Conservation (phyloP, 1,140 invertebrate species). For the Drosophila miranda region DNA sequence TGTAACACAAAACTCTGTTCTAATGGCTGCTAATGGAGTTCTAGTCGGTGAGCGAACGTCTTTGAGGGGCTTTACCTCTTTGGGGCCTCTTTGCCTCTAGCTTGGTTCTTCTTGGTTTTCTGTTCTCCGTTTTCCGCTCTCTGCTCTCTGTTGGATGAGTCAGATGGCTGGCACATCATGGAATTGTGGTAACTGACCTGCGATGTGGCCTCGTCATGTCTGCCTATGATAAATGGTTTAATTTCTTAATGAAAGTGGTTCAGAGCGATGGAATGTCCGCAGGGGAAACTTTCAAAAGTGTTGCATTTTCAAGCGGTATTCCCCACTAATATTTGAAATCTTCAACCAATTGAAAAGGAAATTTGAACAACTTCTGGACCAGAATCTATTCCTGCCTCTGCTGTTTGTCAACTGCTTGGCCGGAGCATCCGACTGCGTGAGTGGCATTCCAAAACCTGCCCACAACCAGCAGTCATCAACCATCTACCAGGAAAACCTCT, state of each 20-base stretch:
- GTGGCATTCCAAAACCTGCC: conserved; percentile 3
- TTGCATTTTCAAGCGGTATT: too few relatives aligned
- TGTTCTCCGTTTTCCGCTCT: too few relatives aligned
- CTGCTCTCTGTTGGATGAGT: conserved; percentile 12
- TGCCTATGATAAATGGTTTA: neutral
- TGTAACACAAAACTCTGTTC: conserved; percentile 61
- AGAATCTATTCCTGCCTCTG: conserved; percentile 7
- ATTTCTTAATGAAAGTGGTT: neutral
- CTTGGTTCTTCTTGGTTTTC: neutral
- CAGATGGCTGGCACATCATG: neutral
- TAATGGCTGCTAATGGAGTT: conserved; percentile 65
- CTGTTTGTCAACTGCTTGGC: conserved; percentile 1
- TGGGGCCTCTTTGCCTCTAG: too few relatives aligned
- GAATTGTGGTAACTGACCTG: conserved; percentile 1
- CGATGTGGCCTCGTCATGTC: neutral
- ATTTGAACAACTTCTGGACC: conserved; percentile 6
- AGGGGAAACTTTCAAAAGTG: too few relatives aligned
- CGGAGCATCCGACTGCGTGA: neutral
- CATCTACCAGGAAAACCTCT: too few relatives aligned
- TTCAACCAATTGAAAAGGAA: neutral
- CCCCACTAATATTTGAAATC: too few relatives aligned
- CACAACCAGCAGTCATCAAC: too few relatives aligned
- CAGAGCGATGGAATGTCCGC: too few relatives aligned
- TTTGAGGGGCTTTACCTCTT: neutral
- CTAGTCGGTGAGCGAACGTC: neutral